phyloP scores from a whole-genome alignment of 2,888 invertebrate species.

The Troides oblongomaculatus region DNA sequence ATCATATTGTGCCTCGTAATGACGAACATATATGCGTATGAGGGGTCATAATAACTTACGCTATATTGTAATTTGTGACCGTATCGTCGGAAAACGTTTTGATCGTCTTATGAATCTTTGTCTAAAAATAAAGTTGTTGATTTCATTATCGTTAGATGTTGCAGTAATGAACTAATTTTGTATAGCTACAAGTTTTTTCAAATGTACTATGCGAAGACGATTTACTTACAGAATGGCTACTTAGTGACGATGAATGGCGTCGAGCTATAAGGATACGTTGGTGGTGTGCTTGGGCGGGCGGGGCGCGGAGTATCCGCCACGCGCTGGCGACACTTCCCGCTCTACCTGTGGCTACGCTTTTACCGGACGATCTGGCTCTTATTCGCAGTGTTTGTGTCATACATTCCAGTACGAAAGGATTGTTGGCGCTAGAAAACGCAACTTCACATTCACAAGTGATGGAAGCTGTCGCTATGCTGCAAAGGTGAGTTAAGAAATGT shows the following conservation, averaged over 20 bases:
- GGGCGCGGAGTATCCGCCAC: conserved; percentile 41
- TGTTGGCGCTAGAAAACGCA: conserved; percentile 82
- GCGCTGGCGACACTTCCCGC: conserved; percentile 34
- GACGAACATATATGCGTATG: no score
- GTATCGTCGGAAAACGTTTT: no score
- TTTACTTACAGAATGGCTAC: conserved; percentile 58
- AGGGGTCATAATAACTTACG: no score
- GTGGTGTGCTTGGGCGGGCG: conserved; percentile 56
- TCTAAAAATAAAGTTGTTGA: no score
- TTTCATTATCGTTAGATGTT: no score
- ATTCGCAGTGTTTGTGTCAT: conserved; percentile 76
- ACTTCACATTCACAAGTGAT: conserved; percentile 80
- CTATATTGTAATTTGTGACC: no score
- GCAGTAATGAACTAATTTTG: no score
- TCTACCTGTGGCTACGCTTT: conserved; percentile 51
- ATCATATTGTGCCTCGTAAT: no score
- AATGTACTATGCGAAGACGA: not conserved
- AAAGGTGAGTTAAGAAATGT: conserved; percentile 64
- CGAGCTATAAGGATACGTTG: conserved; percentile 59
- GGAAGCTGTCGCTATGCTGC: conserved; percentile 76
- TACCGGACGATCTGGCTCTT: conserved; percentile 63
- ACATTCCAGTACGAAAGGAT: conserved; percentile 72
- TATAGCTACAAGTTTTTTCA: no score
- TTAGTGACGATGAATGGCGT: conserved; percentile 60
- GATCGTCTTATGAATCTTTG: no score